These are phyloP conservation scores for Drosophila ambigua DNA, from an alignment of 1,140 invertebrate genomes.

Conservation along the genomic window DNA sequence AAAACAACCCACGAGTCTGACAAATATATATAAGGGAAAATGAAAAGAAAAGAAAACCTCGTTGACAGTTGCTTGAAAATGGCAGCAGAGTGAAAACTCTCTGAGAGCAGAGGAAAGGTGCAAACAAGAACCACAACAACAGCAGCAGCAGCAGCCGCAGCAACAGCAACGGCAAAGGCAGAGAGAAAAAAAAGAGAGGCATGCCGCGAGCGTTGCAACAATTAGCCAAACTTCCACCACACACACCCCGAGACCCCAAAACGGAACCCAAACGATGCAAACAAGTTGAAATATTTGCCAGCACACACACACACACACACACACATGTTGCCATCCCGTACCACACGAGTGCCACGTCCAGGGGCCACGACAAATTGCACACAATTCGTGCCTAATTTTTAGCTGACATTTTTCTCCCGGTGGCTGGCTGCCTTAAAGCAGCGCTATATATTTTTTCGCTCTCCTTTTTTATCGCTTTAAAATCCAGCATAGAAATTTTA, in stretches of 20 bases:
- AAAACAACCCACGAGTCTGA: slow-evolving; percentile 18
- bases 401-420: slow-evolving; percentile 40
- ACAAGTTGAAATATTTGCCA: slow-evolving; percentile 56
- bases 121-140: slow-evolving; percentile 52
- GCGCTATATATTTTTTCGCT: not conserved
- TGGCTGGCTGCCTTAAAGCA: slow-evolving; percentile 25
- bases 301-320: slow-evolving; percentile 41
- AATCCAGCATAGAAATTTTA: not conserved
- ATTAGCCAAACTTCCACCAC: slow-evolving; percentile 51
- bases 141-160: too few relatives aligned
- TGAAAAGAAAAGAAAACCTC: slow-evolving; percentile 43
- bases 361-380: slow-evolving; percentile 64
- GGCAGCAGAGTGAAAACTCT: slow-evolving; percentile 22
- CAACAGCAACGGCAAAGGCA: too few relatives aligned
- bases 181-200: slow-evolving; percentile 6
- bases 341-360: slow-evolving; percentile 1
- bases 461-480: slow-evolving; percentile 22
- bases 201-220: slow-evolving; percentile 61
- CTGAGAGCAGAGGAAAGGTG: slow-evolving; percentile 30
- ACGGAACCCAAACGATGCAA: slow-evolving; percentile 24
- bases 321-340: slow-evolving; percentile 6
- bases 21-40: slow-evolving; percentile 32
- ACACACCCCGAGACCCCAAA: not conserved
- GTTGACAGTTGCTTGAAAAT: slow-evolving; percentile 61
- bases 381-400: slow-evolving; percentile 68